These are phyloP conservation scores for Catamblyrhynchus diadema DNA, from an alignment of 2,797 vertebrate species.

Conservation along the genomic window DNA sequence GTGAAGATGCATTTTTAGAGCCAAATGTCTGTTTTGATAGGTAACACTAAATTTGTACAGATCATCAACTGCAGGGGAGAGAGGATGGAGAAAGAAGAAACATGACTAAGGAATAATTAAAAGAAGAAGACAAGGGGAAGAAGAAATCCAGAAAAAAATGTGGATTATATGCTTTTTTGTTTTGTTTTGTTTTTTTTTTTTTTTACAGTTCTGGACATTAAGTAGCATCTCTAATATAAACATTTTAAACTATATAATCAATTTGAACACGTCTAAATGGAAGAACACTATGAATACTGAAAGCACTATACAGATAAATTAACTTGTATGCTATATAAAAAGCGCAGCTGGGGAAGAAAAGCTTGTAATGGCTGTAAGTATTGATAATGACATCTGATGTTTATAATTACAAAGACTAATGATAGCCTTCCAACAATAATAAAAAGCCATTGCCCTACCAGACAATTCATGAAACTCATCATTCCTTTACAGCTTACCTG, in stretches of 20 bases:
- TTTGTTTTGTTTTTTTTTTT: neutral
- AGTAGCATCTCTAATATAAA: neutral
- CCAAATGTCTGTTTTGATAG: neutral
- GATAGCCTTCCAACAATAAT: neutral
- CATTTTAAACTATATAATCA: neutral
- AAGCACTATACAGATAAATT: neutral
- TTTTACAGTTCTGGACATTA: neutral
- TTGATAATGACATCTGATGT: neutral
- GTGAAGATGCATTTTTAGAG: neutral
- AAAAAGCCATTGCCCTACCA: neutral
- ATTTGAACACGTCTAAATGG: neutral
- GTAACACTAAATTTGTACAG: neutral
- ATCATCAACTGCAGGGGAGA: neutral
- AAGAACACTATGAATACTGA: neutral
- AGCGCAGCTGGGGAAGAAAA: neutral
- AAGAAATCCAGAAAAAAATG: neutral
- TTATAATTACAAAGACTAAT: neutral
- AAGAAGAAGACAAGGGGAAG: neutral
- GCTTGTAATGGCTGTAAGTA: neutral
- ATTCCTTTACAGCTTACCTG: neutral
- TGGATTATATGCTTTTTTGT: accelerated
- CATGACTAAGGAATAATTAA: neutral
- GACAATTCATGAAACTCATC: neutral
- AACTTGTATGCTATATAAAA: neutral
- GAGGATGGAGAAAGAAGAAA: neutral